These are phyloP conservation scores for Cyprinus carpio DNA, from an alignment of 2,113 vertebrate genomes.

Conservation along the genomic window DNA sequence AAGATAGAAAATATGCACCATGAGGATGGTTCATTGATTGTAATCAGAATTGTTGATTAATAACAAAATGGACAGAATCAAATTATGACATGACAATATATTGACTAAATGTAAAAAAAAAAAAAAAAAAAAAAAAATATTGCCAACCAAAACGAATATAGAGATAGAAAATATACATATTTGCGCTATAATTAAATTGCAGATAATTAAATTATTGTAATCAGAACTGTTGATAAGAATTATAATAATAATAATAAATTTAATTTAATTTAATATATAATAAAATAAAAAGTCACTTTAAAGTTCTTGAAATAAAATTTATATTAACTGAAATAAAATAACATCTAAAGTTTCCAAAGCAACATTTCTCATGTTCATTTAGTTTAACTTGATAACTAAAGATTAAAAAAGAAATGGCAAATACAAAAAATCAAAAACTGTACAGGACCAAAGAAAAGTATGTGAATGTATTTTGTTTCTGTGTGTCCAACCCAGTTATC, in stretches of 20 bases:
- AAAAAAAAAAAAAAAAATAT: too few species aligned
- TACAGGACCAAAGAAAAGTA: neutral
- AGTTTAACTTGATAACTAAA: too few species aligned
- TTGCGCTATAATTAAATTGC: neutral
- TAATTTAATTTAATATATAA: too few species aligned
- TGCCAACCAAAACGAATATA: neutral
- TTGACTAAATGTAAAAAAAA: too few species aligned
- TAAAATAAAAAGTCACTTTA: neutral
- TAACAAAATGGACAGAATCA: neutral
- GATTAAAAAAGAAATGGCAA: too few species aligned
- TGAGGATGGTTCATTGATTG: neutral
- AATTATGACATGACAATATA: neutral
- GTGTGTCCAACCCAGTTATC: conserved; percentile 40
- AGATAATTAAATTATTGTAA: neutral
- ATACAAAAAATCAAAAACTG: too few species aligned
- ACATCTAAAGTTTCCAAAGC: too few species aligned
- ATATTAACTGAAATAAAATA: too few species aligned
- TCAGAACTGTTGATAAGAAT: neutral
- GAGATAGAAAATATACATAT: neutral
- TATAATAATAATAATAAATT: too few species aligned
- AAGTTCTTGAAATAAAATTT: neutral
- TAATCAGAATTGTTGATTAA: neutral
- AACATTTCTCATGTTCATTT: too few species aligned
- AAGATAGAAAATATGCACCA: neutral
- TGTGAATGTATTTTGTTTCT: neutral